These are phyloP conservation scores for Chromobotia macracanthus DNA, from an alignment of 2,797 vertebrate genomes.

Conservation along the genomic window DNA sequence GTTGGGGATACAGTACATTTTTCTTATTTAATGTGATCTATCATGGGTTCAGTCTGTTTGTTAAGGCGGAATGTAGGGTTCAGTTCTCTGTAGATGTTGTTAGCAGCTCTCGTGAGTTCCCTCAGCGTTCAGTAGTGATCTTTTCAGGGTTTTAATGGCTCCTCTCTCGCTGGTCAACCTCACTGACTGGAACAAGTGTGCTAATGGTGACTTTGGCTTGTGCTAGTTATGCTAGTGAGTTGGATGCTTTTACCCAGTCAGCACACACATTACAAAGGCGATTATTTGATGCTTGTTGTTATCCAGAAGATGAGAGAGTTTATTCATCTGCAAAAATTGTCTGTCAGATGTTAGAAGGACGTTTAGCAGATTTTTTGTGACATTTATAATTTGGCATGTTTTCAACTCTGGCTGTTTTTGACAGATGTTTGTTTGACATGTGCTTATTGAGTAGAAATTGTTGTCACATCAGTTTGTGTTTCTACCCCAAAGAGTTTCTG, in stretches of 20 bases:
- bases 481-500: background rate
- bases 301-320: background rate
- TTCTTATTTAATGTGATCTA: background rate
- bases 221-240: background rate
- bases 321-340: background rate
- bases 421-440: no score
- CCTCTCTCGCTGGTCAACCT: background rate
- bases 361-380: background rate
- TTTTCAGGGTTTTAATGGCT: conserved; percentile 39
- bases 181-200: background rate
- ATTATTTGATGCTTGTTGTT: background rate
- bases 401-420: no score
- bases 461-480: no score
- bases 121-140: conserved; percentile 57
- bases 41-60: conserved; percentile 42
- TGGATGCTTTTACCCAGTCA: background rate
- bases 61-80: background rate
- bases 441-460: no score
- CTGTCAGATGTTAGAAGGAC: background rate
- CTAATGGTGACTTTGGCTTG: background rate
- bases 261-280: background rate
- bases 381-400: background rate
- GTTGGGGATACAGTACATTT: no score
- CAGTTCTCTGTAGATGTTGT: conserved; percentile 29
- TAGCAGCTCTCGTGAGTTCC: conserved; percentile 44